A percentile compares a stretch with the other conserved stretches of the same genome.
Conservation (phyloP, 2,888 invertebrate species). For the Griposia aprilina region DNA sequence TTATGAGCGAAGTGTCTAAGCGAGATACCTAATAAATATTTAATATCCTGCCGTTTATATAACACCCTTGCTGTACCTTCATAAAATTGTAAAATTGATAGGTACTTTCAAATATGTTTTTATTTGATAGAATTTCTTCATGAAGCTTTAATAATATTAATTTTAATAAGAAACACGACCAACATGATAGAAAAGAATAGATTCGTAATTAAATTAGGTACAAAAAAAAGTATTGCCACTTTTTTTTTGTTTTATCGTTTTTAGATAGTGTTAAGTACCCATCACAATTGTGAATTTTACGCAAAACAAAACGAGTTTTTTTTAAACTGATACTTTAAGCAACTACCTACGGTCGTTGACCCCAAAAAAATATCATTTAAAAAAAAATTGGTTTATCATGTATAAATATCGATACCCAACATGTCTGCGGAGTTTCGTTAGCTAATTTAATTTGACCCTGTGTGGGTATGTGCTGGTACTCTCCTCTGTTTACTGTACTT, state of each 20-base stretch:
- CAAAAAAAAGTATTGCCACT: not conserved
- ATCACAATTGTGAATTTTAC: too few relatives aligned
- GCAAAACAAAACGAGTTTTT: too few relatives aligned
- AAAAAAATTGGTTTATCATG: not conserved
- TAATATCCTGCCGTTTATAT: slow-evolving; percentile 6
- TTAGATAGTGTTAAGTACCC: too few relatives aligned
- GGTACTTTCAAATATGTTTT: not conserved
- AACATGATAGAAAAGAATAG: not conserved
- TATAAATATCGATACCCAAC: not conserved
- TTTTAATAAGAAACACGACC: not conserved
- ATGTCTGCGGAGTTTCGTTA: not conserved
- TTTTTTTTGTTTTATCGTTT: not conserved
- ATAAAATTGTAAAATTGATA: slow-evolving; percentile 8
- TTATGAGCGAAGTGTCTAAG: not conserved
- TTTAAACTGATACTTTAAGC: not conserved
- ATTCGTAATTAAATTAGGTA: not conserved
- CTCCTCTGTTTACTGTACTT: not conserved
- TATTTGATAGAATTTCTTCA: not conserved
- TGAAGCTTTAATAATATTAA: not conserved
- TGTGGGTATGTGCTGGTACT: not conserved
- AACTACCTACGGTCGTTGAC: not conserved
- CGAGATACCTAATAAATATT: slow-evolving; percentile 16
- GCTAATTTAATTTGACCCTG: not conserved
- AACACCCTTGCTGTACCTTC: not conserved
- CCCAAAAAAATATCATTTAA: not conserved